Conservation (phyloP, 2,797 vertebrate species). For the Tinamus major region DNA sequence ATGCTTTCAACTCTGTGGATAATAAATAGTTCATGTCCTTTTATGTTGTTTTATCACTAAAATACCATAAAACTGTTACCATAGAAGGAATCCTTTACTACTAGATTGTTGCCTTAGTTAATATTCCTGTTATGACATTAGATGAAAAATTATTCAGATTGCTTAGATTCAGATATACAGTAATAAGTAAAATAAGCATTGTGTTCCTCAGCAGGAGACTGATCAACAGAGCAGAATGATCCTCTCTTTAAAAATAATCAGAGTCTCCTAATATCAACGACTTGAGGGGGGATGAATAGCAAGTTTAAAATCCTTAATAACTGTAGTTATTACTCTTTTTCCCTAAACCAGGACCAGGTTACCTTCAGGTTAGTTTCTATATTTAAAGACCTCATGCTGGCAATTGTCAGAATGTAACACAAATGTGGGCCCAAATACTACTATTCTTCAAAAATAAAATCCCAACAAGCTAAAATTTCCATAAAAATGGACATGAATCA, state of each 20-base stretch:
- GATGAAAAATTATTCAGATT: not conserved
- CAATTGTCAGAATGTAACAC: not conserved
- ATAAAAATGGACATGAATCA: not conserved
- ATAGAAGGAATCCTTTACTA: not conserved
- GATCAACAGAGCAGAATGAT: not conserved
- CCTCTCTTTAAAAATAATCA: constrained; percentile 33
- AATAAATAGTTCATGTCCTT: not conserved
- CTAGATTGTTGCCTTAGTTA: not conserved
- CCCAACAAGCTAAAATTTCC: not conserved
- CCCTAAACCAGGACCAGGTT: not conserved
- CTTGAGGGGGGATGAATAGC: not conserved
- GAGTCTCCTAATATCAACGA: not conserved
- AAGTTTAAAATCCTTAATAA: not conserved
- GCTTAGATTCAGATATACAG: not conserved
- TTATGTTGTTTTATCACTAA: not conserved
- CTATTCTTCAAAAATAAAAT: not conserved
- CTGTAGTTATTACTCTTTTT: not conserved
- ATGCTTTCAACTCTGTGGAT: not conserved
- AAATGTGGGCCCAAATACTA: not conserved
- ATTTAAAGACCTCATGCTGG: not conserved
- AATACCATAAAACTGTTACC: not conserved
- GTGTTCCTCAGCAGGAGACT: not conserved
- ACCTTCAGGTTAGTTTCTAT: not conserved
- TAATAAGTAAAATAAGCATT: constrained; percentile 21
- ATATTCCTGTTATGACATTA: not conserved